Conservation (phyloP, 2,113 vertebrate genomes). For the Callithrix jacchus region DNA sequence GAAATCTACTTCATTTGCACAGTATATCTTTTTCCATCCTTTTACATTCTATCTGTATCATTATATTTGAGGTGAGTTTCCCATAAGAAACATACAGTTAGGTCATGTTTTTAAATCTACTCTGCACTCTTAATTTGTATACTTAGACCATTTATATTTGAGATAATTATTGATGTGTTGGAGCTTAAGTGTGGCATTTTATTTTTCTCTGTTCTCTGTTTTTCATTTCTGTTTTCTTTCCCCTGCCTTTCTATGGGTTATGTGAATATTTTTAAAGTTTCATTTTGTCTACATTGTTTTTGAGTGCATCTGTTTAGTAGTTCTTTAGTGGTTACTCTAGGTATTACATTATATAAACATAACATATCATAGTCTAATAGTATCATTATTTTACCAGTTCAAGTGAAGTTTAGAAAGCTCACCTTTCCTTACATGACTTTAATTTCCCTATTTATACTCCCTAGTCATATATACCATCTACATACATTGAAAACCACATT, state of each 20-base stretch:
- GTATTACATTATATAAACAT: neutral
- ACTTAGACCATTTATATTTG: neutral
- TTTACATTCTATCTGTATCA: neutral
- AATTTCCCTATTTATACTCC: neutral
- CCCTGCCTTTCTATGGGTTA: neutral
- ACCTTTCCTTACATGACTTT: neutral
- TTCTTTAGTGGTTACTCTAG: neutral
- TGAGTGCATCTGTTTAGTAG: neutral
- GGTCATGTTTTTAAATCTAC: neutral
- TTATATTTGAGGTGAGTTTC: neutral
- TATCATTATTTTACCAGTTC: constrained; percentile 27
- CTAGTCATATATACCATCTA: neutral
- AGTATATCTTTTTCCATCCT: neutral
- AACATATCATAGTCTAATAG: neutral
- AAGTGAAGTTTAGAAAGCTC: constrained; percentile 30
- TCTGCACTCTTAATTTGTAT: neutral
- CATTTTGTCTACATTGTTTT: constrained; percentile 22
- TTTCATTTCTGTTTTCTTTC: neutral
- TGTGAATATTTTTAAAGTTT: constrained; percentile 18
- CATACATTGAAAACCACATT: neutral
- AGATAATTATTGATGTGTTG: neutral
- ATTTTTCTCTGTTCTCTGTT: neutral
- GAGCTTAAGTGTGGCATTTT: neutral
- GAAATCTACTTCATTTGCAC: constrained; percentile 17
- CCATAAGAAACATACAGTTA: neutral